Percentiles rank a stretch among this genome's conserved stretches.
These are phyloP conservation scores for Leucophora obtusa DNA, from an alignment of 2,888 invertebrate genomes.

Conservation along the genomic window DNA sequence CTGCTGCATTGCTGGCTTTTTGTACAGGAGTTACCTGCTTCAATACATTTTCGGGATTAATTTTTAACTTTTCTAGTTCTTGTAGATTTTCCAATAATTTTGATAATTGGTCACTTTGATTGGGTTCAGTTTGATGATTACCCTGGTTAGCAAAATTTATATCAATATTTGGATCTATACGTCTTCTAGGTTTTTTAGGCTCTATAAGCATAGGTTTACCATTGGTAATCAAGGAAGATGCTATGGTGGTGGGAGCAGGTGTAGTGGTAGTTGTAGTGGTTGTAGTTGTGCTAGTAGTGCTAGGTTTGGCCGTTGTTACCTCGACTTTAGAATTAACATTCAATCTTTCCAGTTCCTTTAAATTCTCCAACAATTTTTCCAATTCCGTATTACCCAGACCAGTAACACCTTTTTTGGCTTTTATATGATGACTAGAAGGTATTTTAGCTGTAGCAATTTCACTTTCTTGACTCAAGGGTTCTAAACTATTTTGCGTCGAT, in stretches of 20 bases:
- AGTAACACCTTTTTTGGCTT: conserved; percentile 52
- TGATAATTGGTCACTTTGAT: conserved; percentile 75
- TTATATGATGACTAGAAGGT: conserved; percentile 62
- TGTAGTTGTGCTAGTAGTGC: conserved; percentile 33
- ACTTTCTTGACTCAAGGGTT: conserved; percentile 70
- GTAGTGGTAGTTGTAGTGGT: conserved; percentile 66
- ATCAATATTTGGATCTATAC: conserved; percentile 74
- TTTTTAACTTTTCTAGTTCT: conserved; percentile 74
- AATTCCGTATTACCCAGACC: conserved; percentile 73
- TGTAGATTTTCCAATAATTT: conserved; percentile 79
- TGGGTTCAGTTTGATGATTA: conserved; percentile 69
- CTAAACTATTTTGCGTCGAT: conserved; percentile 63
- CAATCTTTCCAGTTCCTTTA: conserved; percentile 75
- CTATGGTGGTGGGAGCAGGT: conserved; percentile 44
- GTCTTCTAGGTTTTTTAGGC: conserved; percentile 73
- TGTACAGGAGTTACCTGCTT: conserved; percentile 62
- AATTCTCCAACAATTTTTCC: conserved; percentile 79
- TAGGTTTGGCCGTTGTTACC: conserved; percentile 38
- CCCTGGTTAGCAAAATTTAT: conserved; percentile 70
- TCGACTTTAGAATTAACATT: conserved; percentile 66
- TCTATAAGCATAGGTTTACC: conserved; percentile 72
- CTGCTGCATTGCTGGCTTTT: conserved; percentile 25
- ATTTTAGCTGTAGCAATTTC: conserved; percentile 72
- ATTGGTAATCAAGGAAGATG: conserved; percentile 70
- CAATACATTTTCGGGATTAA: conserved; percentile 71